Conservation (phyloP, 2,797 vertebrate species). For the Rhyacichthys aspro region DNA sequence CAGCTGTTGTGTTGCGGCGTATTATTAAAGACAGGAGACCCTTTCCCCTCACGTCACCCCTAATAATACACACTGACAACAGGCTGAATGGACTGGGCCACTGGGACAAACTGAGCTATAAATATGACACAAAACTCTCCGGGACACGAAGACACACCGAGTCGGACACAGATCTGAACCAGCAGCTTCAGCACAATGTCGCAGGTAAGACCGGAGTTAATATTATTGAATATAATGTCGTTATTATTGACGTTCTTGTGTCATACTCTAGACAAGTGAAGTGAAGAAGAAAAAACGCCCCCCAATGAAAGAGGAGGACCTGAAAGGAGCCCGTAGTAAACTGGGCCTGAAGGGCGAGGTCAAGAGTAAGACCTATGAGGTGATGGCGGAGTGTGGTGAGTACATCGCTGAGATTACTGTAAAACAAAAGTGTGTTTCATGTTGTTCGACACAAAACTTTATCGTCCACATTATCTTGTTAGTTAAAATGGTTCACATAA, state of each 20-base stretch:
- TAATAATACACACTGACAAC: constrained; percentile 83
- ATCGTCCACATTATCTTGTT: too few relatives aligned
- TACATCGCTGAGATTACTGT: constrained; percentile 30
- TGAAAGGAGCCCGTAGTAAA: constrained; percentile 92
- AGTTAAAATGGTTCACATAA: too few relatives aligned
- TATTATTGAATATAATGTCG: neutral
- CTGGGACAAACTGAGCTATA: constrained; percentile 41
- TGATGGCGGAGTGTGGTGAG: constrained; percentile 95
- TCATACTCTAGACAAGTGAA: constrained; percentile 63
- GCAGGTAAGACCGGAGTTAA: constrained; percentile 63
- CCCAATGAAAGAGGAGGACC: constrained; percentile 91
- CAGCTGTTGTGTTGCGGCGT: constrained; percentile 67
- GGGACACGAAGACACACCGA: constrained; percentile 32
- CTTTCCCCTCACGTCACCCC: constrained; percentile 66
- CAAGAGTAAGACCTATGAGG: constrained; percentile 97
- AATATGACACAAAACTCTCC: constrained; percentile 59
- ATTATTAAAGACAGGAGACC: constrained; percentile 46
- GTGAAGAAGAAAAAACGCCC: constrained; percentile 95
- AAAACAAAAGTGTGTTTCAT: neutral
- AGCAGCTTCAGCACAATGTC: constrained; percentile 68
- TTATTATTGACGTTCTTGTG: neutral
- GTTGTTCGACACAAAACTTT: neutral
- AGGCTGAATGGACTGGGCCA: constrained; percentile 53
- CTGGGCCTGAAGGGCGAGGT: constrained; percentile 89
- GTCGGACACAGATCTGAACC: constrained; percentile 13